phyloP scores from a whole-genome alignment of 2,888 invertebrate species.

The Sinelater perroti region DNA sequence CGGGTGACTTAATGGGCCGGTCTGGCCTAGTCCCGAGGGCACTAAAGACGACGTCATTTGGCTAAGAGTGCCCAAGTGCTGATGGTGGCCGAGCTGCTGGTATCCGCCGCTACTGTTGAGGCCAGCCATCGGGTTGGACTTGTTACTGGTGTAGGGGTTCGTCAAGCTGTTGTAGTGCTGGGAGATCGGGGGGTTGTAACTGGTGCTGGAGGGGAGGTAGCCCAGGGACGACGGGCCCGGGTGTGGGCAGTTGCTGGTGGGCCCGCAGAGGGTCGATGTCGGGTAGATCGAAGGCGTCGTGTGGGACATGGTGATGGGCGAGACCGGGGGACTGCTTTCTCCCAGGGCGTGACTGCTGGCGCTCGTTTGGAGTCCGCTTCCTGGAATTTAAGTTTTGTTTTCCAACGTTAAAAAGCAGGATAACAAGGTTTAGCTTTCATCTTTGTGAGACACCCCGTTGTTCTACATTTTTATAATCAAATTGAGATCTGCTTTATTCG shows the following conservation, averaged over 20 bases:
- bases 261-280: conserved; percentile 64
- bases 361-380: conserved; percentile 70
- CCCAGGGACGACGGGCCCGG: conserved; percentile 38
- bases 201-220: conserved; percentile 47
- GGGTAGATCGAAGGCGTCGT: conserved; percentile 63
- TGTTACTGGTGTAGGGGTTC: conserved; percentile 52
- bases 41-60: conserved; percentile 37
- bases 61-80: conserved; percentile 26
- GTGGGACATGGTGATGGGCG: conserved; percentile 61
- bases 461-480: no score
- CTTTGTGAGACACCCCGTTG: no score
- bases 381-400: conserved; percentile 39
- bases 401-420: background rate
- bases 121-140: conserved; percentile 45
- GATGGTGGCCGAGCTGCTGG: conserved; percentile 30
- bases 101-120: conserved; percentile 19
- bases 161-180: conserved; percentile 56
- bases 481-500: background rate
- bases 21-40: conserved; percentile 23
- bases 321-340: conserved; percentile 69
- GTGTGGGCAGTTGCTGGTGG: conserved; percentile 55
- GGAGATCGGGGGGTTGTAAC: conserved; percentile 47
- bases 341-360: conserved; percentile 76
- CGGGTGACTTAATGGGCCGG: conserved; percentile 48
- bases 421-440: conserved; percentile 6